Evolutionary conservation across 30 jellyfish, hydroid and myxozoan genomes (phyloP).

Genomic region (Turritopsis rubra): DNA sequence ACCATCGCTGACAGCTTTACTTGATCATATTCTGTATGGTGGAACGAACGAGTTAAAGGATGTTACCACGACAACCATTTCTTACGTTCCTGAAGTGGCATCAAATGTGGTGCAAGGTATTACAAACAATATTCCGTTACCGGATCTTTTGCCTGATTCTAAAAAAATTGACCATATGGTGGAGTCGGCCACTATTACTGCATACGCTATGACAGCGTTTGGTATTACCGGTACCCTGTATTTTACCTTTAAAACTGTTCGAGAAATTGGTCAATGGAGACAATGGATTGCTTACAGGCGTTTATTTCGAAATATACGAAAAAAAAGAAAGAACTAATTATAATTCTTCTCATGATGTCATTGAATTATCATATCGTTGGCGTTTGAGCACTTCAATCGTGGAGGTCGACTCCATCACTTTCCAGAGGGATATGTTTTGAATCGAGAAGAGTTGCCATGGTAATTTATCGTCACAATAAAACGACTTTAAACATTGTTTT

Average conservation of each 20-base stretch:
- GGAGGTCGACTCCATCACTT: no score
- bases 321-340: not conserved
- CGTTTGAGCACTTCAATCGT: no score
- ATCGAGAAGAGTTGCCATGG: no score
- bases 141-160: conserved; percentile 45
- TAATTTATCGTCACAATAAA: no score
- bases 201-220: conserved; percentile 26
- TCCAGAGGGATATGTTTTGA: no score
- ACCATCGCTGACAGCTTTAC: conserved; percentile 12
- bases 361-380: no score
- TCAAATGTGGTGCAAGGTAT: conserved; percentile 18
- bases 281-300: conserved; percentile 1
- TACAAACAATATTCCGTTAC: conserved; percentile 27
- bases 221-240: conserved; percentile 29
- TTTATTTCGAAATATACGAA: not conserved
- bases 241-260: conserved; percentile 25
- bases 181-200: conserved; percentile 34
- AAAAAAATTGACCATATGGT: conserved; percentile 24
- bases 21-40: conserved; percentile 17
- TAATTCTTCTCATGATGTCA: no score
- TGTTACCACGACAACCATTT: conserved; percentile 3
- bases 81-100: conserved; percentile 18
- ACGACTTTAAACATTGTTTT: no score
- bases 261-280: conserved; percentile 33
- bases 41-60: conserved; percentile 2